Base-by-base conservation (phyloP, 2,888 invertebrate species). In the Drosophila setosimentum region DNA sequence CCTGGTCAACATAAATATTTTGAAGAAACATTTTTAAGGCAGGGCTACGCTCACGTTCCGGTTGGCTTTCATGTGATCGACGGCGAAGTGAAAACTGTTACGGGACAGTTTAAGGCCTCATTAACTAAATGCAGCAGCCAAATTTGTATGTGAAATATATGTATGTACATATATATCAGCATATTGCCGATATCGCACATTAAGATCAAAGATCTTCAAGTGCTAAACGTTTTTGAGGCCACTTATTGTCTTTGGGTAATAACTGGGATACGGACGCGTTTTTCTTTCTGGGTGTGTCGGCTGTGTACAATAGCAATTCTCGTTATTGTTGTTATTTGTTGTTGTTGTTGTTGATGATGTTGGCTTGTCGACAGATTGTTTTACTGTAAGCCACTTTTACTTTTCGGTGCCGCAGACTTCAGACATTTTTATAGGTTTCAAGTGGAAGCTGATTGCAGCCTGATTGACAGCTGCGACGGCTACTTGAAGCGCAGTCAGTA, bases 311-410 rank as follows among this genome's bases (percentile, higher is more conserved):
- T 64, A 51, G 54, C 45, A 58, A 76, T 75, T 64, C 55, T 48
- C 75, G 53, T 37, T 57, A 53, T 59, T 74, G 57, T 63, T 74
- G 60, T 73, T 65, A 50, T 63, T 66, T 59, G 37, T 50, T 57
- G 66, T 33, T 32, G 16, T 8, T 40, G 35, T 58, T 73, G 61
- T 58, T 73, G 59, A 68, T 64, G 48, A 50, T 59, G 37, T 50
- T 61, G 66, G 33, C n/a, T 53, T 54, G 55, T 65, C 32, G 59
- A 51, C 59, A 54, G 61, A 77, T 79, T 66, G 67, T 64, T 83
- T 88, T 86, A 84, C 88, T 79, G 87, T 88, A 88, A 86, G 84
- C 89, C 84, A 85, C 84, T 85, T 85, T 85, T 85, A 85, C 84
- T 85, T 85, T 85, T 84, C 40, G 71, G 42, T 76, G 69, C 73